Percentiles rank a stretch among this genome's conserved stretches.
Evolutionary conservation across 2,113 vertebrate genomes (phyloP).

Genomic region (Dromaius novaehollandiae): DNA sequence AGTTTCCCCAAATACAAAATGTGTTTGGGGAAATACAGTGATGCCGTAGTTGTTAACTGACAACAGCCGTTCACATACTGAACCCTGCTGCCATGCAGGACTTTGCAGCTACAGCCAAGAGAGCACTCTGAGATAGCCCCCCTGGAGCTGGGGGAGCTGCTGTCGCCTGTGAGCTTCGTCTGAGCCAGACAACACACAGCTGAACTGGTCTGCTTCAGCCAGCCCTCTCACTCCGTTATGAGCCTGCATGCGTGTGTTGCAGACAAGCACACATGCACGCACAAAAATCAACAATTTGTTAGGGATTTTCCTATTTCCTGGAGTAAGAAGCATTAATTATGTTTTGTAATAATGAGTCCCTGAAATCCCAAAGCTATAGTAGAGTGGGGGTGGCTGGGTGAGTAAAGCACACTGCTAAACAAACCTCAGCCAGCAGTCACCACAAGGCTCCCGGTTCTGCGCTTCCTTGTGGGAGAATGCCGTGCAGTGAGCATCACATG

Average conservation of each 20-base stretch:
- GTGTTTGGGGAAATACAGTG: neutral
- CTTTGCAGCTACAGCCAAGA: neutral
- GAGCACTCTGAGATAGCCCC: neutral
- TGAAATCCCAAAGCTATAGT: neutral
- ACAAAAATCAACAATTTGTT: neutral
- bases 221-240: neutral
- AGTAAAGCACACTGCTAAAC: neutral
- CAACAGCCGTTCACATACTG: neutral
- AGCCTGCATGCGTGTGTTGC: neutral
- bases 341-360: neutral
- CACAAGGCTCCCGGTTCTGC: neutral
- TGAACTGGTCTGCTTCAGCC: neutral
- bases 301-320: neutral
- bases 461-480: neutral
- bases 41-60: accelerated
- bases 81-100: neutral
- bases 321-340: neutral
- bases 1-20: neutral
- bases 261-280: neutral
- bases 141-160: neutral
- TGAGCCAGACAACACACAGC: neutral
- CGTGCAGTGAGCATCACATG: neutral
- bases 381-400: neutral
- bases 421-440: neutral
- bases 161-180: accelerated